Base-by-base conservation (phyloP, 2,888 invertebrate genomes). In the Geotrupes spiniger region DNA sequence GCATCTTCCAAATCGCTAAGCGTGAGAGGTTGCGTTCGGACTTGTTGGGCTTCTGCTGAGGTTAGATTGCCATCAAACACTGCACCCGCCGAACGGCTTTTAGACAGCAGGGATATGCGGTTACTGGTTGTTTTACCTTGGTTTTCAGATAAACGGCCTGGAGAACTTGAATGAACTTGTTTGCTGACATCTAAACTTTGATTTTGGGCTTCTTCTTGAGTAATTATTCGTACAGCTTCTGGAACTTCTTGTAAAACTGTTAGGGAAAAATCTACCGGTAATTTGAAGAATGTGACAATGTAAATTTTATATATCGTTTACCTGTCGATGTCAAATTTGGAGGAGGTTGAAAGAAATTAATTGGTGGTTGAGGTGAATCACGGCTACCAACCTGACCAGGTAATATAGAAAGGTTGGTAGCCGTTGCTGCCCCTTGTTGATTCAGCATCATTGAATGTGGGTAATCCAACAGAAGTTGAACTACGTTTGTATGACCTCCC, bases 401-500 rank as follows among this genome's bases (percentile, higher is more conserved):
- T 46, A 71, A 59, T 65, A 71, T 68, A 11, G 62, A 65, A 59
- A 64, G 63, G 62, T 68, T 71, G 57, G 69, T 68, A 51, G 67
- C 68, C 54, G 67, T 56, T 16, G 70, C 66, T 25, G 69, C 59
- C 42, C 60, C 55, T 71, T 74, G 74, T 51, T 75, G 72, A 60
- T 73, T 81, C 76, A 89, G 78, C 80, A 87, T 81, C 71, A 88
- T 83, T 66, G 88, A 84, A 75, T 91, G 91, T 21, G 95, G 94
- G 76, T 90, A 97, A 75, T 98, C 97, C 58, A 99, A 81, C 58
- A 99, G 77, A 62, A 97, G 78, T 74, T 94, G 92, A 51, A 98
- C 97, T 49, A 99, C 95, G 58, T 85, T 86, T 14, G 95, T 94
- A 74, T 98, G 97, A 0, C 98, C 98, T 40, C 97, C 96, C 76